Base-by-base conservation (phyloP, 2,888 invertebrate genomes). In the Nematopogon swammerdamellus region DNA sequence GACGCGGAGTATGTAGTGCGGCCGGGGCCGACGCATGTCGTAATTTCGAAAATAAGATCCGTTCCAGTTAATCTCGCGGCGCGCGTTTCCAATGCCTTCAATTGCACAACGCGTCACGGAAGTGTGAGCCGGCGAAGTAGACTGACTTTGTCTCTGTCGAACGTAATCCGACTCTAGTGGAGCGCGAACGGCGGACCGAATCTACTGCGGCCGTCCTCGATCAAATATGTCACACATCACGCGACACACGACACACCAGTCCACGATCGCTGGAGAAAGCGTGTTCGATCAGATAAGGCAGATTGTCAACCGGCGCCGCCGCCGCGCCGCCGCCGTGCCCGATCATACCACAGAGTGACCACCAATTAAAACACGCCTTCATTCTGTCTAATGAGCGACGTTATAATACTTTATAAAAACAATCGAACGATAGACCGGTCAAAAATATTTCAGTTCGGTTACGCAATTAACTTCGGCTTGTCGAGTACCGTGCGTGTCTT, bases 261-360 rank as follows among this genome's bases (percentile, higher is more conserved):
- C 25, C 67, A 67, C 64, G n/a, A 59, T 56, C 57, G 60, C 63
- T 63, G 72, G 79, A 76, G 79, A 79, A 79, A 79, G 77, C 77
- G 76, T 73, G 73, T 71, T 77, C 73, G 70, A 79, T 79, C 77
- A 77, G 79, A 77, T 76, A 79, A 75, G 70, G 72, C 70, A 73
- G 70, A 75, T 77, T 76, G 77, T 77, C 79, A 77, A 77, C 74
- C 71, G 68, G 67, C 36, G 36, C n/a, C 11, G 36, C 36, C 6
- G 14, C 14, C n/a, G 14, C 11, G 8, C 25, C 4, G 25, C 36
- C n/a, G n/a, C n/a, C n/a, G n/a, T n/a, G n/a, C n/a, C n/a, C n/a
- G n/a, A n/a, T n/a, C n/a, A n/a, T n/a, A n/a, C n/a, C n/a, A n/a
- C n/a, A n/a, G n/a, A n/a, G n/a, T n/a, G n/a, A n/a, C n/a, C 36